Base-by-base conservation (phyloP, 30 jellyfish, hydroid and myxozoan genomes). In the Hydractinia symbiolongicarpus region DNA sequence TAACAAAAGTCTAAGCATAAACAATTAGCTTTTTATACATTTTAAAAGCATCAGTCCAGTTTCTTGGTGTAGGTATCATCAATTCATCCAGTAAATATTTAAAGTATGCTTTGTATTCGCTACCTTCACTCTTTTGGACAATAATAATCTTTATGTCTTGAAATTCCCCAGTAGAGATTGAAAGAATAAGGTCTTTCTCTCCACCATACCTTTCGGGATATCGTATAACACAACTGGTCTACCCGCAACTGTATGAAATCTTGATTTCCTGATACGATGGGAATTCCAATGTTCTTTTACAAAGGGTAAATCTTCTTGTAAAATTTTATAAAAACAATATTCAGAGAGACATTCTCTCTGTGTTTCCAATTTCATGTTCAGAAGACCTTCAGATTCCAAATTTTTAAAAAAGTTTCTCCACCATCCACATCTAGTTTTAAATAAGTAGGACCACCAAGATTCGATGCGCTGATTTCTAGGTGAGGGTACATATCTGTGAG, bases 371-470 rank as follows among this genome's bases (percentile, higher is more conserved):
- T 88, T 81, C 17, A 76, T 83, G 83, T 80, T 60, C 2, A 79
- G 19, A 10, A 9, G 58, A 40, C 90, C 90, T 17, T 69, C 15
- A 8, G 51, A 76, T 13, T 83, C 71, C 15, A 72, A 2, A 66
- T 86, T 91, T 61, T 79, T 83, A 81, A 83, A 88, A 76, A 56
- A 83, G 67, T 81, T 86, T 21, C 56, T 61, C 91, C 88, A 86
- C 95, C 95, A 86, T 11, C 64, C 44, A 14, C 79, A 7, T 16
- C 90, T 68, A 61, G 52, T 30, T 62, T 70, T 72, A 14, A 84
- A 53, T 13, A 70, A 84, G 50, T 73, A 76, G 5, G 95, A 72
- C 95, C 88, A 83, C 96, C 96, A 89, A 77, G 95, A 61, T 61
- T 89, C 91, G 50, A 80, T 86, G 20, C 87, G 17, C 61, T 81